Evolutionary conservation across 1,140 invertebrate species (phyloP), one percentile per base, ranked within the genome.

Genomic region (Pseudoatta argentina): DNA sequence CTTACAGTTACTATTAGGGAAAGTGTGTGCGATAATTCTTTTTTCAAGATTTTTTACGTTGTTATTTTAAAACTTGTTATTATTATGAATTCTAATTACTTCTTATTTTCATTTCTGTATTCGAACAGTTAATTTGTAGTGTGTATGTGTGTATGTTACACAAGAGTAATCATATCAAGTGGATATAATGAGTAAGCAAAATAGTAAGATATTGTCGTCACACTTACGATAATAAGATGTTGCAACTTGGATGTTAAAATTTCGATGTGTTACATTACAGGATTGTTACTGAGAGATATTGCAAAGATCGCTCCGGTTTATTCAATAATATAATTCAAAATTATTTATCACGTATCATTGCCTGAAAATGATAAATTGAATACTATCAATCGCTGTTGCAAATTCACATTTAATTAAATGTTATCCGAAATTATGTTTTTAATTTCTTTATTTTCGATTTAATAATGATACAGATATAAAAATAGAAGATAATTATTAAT

Each of bases 401-500:
- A 27, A 34, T 34, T 6, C 18, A 12, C 30, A 66, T 8, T 3
- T 14, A n/a, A 48, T 3, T 12, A 18, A 48, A n/a, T 5, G 51
- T 55, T 51, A 53, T 53, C 24, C 1, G 21, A 57, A 57, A 6
- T 12, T 39, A 8, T 16, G 3, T 53, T 72, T 76, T 57, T 21
- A 57, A 61, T 34, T 59, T 59, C 14, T 16, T 55, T 75, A 16
- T 76, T 18, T 39, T 39, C 3, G 7, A 39, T 39, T 39, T 59
- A 53, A 53, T 55, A 53, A 59, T n/a, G 39, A 3, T 39, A 10
- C 24, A 24, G 30, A 76, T 76, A 75, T 72, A 72, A 24, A 59
- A 16, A 3, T 59, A 76, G 4, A 27, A 39, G 24, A 24, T 39
- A 8, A 44, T 27, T 76, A n/a, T 75, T 39, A 39, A 39, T 53